Evolutionary conservation across 2,797 vertebrate species (phyloP), one percentile per base, ranked within the genome.

Genomic region (Hoplostethus atlanticus): DNA sequence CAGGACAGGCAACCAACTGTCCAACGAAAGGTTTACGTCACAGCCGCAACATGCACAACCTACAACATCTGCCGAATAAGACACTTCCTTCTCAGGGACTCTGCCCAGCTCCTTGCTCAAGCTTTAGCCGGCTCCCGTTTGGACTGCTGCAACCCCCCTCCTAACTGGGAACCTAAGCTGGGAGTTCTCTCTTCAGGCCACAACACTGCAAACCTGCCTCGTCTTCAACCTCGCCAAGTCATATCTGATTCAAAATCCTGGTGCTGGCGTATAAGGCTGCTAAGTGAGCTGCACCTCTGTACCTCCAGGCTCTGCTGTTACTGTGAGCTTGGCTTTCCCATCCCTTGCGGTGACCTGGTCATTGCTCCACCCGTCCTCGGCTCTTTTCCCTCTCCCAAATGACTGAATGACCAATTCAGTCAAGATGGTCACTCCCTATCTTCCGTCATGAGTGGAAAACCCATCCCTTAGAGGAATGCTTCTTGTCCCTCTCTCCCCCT

Each of bases 1-100:
- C 59, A 76, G 61, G 56, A 61, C 15, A 77, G 28, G 76, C 54
- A 73, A 21, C 51, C 51, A 68, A 63, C 40, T 55, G 61, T 13
- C 6, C 3, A 76, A 58, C n/a, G 21, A 21, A 36, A 60, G 31
- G 21, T 30, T 3, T 15, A 53, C 36, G 69, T 71, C 64, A 55
- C 25, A 77, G 71, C 51, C 68, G 57, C 51, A 59, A 71, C 54
- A 57, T 79, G 63, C 71, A 25, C 44, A 47, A 63, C 78, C 80
- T 79, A 61, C 82, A 66, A 79, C 76, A 86, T 68, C 75, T 65
- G 60, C 66, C 59, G 57, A 83, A 83, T 47, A 60, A 36, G 64
- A 56, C 71, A 60, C 44, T 79, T 83, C 72, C 76, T 80, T 71
- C 68, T 72, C 61, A 72, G 80, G 74, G 84, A 70, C 70, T 61